Percentiles rank a stretch among this genome's conserved stretches.
phyloP scores from a whole-genome alignment of 2,888 invertebrate genomes.

The Uloborus plumipes region DNA sequence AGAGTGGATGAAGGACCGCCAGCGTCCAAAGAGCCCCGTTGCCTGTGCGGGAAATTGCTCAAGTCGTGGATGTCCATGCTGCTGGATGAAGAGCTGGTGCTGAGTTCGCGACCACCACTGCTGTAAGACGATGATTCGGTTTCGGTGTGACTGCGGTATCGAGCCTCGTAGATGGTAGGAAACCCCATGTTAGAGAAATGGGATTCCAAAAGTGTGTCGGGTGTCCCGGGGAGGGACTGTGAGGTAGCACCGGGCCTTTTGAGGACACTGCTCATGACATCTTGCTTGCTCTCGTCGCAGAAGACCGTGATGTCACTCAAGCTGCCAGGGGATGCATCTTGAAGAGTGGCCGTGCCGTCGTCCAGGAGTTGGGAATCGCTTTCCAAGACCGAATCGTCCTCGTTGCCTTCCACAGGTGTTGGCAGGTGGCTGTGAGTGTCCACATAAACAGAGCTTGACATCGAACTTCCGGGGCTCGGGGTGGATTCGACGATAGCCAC shows the following conservation, averaged over 20 bases:
- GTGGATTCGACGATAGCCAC: slow-evolving; percentile 26
- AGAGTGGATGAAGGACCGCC: slow-evolving; percentile 20
- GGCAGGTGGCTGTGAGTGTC: slow-evolving; percentile 64
- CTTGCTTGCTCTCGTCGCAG: slow-evolving; percentile 45
- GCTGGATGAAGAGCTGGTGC: slow-evolving; percentile 30
- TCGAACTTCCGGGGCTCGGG: slow-evolving; percentile 62
- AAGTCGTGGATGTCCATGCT: slow-evolving; percentile 24
- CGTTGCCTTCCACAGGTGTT: slow-evolving; percentile 50
- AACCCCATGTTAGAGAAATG: slow-evolving; percentile 41
- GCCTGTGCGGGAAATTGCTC: slow-evolving; percentile 13
- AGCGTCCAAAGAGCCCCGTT: slow-evolving; percentile 39
- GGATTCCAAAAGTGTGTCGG: slow-evolving; percentile 35
- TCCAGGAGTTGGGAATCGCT: slow-evolving; percentile 54
- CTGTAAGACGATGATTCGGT: slow-evolving; percentile 41
- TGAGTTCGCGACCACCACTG: slow-evolving; percentile 30
- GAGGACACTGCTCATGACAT: slow-evolving; percentile 2
- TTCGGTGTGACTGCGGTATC: slow-evolving; percentile 23
- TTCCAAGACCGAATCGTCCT: slow-evolving; percentile 41
- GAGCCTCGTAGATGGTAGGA: slow-evolving; percentile 32
- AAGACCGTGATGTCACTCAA: slow-evolving; percentile 61
- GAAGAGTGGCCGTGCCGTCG: slow-evolving; percentile 46
- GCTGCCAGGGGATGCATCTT: slow-evolving; percentile 54
- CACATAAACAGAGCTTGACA: slow-evolving; percentile 63
- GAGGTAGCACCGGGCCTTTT: slow-evolving; percentile 9
- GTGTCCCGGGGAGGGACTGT: slow-evolving; percentile 58